Conservation (phyloP, 2,888 invertebrate species). For the Phragmatobia fuliginosa region DNA sequence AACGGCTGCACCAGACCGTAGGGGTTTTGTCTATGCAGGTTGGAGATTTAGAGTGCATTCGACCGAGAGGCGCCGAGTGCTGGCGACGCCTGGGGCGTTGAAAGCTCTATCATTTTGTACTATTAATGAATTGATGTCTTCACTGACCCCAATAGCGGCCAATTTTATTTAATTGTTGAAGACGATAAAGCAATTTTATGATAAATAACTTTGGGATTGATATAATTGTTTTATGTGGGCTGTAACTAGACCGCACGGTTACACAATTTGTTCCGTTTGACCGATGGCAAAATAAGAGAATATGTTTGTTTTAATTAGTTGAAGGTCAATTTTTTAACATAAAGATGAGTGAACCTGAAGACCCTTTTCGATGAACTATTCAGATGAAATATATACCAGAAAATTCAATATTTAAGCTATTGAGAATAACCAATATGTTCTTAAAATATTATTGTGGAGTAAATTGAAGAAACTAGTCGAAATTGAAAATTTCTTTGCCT, state of each 20-base stretch:
- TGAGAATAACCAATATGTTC: not conserved
- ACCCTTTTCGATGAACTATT: not conserved
- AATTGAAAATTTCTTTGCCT: not conserved
- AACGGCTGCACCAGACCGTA: constrained; percentile 70
- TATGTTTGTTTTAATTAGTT: constrained; percentile 7
- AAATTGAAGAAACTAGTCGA: not conserved
- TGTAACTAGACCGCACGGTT: constrained; percentile 50
- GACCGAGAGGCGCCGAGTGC: constrained; percentile 63
- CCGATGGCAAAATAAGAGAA: constrained; percentile 29
- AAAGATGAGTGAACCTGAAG: not conserved
- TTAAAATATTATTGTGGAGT: not conserved
- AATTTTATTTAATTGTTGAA: constrained; percentile 75
- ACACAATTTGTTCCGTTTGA: constrained; percentile 44
- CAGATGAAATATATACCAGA: not conserved
- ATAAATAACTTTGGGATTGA: constrained; percentile 65
- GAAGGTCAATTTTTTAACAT: not conserved
- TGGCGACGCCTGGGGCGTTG: constrained; percentile 59
- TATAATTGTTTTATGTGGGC: constrained; percentile 66
- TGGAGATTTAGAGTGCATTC: constrained; percentile 77
- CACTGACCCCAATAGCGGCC: constrained; percentile 75
- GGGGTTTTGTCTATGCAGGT: constrained; percentile 78
- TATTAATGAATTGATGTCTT: constrained; percentile 77
- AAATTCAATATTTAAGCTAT: not conserved
- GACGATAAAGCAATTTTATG: constrained; percentile 74
- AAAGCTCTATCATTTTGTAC: constrained; percentile 68